Percentiles rank a stretch among this genome's conserved stretches.
Conservation (phyloP, 2,888 invertebrate species). For the Norana najaformis region DNA sequence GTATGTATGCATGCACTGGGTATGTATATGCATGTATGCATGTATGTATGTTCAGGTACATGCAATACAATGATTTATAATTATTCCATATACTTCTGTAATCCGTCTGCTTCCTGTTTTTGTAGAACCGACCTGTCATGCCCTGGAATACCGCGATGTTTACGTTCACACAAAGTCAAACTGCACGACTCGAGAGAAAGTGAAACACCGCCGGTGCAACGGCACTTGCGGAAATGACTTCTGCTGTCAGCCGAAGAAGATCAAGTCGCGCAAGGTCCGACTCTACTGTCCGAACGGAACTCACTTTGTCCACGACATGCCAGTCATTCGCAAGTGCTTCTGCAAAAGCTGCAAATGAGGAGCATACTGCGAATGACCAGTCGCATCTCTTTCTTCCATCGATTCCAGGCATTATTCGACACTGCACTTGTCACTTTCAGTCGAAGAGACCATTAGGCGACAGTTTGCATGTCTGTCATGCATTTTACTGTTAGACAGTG, state of each 20-base stretch:
- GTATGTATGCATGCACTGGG: no score
- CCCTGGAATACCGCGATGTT: constrained; percentile 87
- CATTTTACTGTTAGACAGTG: background rate
- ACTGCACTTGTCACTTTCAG: background rate
- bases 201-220: constrained; percentile 85
- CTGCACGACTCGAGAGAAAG: constrained; percentile 85
- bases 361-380: background rate
- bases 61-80: no score
- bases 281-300: constrained; percentile 86
- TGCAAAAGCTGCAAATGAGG: constrained; percentile 67
- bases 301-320: constrained; percentile 91
- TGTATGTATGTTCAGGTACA: no score
- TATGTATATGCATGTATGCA: no score
- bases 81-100: background rate
- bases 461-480: background rate
- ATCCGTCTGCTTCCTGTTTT: background rate
- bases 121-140: constrained; percentile 77
- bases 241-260: constrained; percentile 89
- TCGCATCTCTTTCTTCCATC: background rate
- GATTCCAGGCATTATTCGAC: constrained; percentile 5
- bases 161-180: constrained; percentile 80
- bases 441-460: background rate
- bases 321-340: constrained; percentile 93
- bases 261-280: constrained; percentile 90
- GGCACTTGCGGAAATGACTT: constrained; percentile 72